Evolutionary conservation across 2,113 vertebrate genomes (phyloP).

Genomic region (Oriolus oriolus): DNA sequence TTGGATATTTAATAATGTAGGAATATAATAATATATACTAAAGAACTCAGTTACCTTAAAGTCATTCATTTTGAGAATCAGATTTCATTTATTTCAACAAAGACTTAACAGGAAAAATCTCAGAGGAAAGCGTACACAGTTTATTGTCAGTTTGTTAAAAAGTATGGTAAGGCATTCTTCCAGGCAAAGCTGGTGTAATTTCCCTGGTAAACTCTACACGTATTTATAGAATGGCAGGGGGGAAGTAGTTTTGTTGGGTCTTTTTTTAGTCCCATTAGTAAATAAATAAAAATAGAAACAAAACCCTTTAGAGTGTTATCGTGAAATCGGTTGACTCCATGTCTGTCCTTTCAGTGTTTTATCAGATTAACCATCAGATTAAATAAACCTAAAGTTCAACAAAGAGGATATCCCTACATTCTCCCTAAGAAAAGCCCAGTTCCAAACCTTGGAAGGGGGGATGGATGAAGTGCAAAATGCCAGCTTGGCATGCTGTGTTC

Average conservation of each 20-base stretch:
- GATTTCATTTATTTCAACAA: neutral
- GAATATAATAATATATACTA: neutral
- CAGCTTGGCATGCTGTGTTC: neutral
- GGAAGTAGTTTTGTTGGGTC: neutral
- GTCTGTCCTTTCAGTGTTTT: neutral
- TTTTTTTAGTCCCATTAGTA: neutral
- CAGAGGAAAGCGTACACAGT: accelerated
- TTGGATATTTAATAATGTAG: neutral
- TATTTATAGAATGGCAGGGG: neutral
- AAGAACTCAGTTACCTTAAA: neutral
- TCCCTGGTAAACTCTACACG: neutral
- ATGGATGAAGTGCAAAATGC: neutral
- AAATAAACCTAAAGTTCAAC: neutral
- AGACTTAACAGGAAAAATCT: neutral
- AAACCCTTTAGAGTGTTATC: neutral
- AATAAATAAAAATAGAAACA: neutral
- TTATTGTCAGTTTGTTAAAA: neutral
- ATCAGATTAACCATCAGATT: neutral
- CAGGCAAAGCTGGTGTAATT: neutral
- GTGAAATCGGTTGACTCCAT: neutral
- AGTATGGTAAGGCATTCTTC: neutral
- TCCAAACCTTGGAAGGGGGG: neutral
- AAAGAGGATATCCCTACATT: neutral
- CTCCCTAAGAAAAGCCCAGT: neutral
- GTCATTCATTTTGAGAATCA: neutral